Base-by-base conservation (phyloP, 2,113 vertebrate genomes). In the Psittacus erithacus region DNA sequence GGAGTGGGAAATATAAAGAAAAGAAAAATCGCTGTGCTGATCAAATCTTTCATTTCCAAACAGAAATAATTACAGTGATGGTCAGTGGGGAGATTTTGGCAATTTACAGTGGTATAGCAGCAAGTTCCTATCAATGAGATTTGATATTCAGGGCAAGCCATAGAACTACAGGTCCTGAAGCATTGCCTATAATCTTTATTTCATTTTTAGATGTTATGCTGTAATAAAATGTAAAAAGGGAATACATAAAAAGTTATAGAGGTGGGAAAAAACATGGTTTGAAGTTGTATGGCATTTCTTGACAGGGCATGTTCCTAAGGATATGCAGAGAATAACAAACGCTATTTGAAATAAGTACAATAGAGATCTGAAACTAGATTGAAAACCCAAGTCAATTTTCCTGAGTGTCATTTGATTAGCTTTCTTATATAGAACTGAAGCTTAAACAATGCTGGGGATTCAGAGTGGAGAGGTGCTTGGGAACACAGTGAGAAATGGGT, bases 141-240 rank as follows among this genome's bases (percentile, higher is more conserved):
- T 98, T 98, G 96, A 97, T 98, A 98, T 98, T 98, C 98, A 97
- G 96, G 95, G 94, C 95, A 96, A 98, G 84, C 28, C 33, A 47
- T 73, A 86, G 93, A 97, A 97, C 96, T 97, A 93, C 91, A 96
- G 96, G 97, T 97, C 97, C 97, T 97, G 97, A 97, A 98, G 96
- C 92, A 5, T 97, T 98, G 97, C 97, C 96, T 98, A 97, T 98
- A 98, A 98, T 98, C 97, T 98, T 98, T 98, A 98, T 98, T 98
- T 98, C 97, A 98, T 97, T 98, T 98, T 98, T 97, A 97, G 98
- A 98, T 98, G 97, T 98, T 97, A 98, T 95, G 97, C 96, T 97
- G 94, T 97, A 98, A 98, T 98, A 97, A 98, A 98, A 98, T 97
- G 95, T 97, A 98, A 98, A 98, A 98, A 97, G 97, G 95, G 98